A percentile compares a stretch with the other conserved stretches of the same genome.
These are phyloP conservation scores for Dermatemys mawii DNA, from an alignment of 2,113 vertebrate genomes.

Conservation along the genomic window DNA sequence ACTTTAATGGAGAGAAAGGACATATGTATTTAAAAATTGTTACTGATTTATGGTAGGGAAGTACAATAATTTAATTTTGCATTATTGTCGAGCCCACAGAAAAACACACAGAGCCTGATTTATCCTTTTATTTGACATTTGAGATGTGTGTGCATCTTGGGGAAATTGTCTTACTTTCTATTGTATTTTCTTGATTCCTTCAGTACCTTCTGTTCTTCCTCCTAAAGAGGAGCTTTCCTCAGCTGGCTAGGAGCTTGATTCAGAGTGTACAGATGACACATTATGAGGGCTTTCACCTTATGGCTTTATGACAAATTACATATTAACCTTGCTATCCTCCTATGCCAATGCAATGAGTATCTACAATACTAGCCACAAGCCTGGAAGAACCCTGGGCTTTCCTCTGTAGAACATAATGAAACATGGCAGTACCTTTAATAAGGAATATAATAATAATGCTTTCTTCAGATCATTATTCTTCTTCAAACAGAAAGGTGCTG, in stretches of 20 bases:
- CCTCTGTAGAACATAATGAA: background rate
- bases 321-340: background rate
- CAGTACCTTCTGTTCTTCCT: background rate
- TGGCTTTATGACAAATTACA: background rate
- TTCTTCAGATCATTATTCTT: background rate
- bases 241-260: background rate
- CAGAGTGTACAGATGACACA: rapidly evolving
- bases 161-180: background rate
- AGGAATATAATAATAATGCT: background rate
- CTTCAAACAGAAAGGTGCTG: background rate
- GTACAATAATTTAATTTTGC: background rate
- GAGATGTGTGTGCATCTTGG: background rate
- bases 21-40: background rate
- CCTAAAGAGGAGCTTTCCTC: background rate
- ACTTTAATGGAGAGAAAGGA: background rate
- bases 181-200: background rate
- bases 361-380: background rate
- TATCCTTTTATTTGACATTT: rapidly evolving
- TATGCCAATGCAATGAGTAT: background rate
- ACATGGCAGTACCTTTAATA: background rate
- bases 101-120: background rate
- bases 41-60: background rate
- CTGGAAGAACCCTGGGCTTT: rapidly evolving
- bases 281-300: rapidly evolving
- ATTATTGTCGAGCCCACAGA: background rate